These are phyloP conservation scores for Actinia equina DNA, from an alignment of 64 coral and sea anemone species.

Conservation along the genomic window DNA sequence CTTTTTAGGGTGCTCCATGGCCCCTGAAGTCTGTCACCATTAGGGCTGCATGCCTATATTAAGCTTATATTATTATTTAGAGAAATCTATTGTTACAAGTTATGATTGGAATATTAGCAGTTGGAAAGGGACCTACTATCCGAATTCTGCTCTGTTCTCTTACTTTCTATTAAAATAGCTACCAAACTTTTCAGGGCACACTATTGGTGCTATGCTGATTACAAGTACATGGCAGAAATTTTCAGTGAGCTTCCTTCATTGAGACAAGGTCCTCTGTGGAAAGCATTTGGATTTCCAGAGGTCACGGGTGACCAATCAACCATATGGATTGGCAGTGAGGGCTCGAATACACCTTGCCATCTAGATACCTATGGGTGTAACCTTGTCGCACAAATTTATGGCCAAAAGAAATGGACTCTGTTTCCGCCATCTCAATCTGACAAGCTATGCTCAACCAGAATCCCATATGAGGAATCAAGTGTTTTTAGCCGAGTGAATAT, in stretches of 20 bases:
- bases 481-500: conserved; percentile 85
- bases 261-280: conserved; percentile 67
- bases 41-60: too few relatives aligned
- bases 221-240: conserved; percentile 98
- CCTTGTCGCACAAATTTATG: conserved; percentile 94
- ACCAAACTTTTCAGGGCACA: conserved; percentile 33
- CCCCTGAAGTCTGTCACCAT: too few relatives aligned
- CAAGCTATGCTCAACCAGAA: conserved; percentile 88
- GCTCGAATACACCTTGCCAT: conserved; percentile 89
- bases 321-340: conserved; percentile 93
- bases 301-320: conserved; percentile 85
- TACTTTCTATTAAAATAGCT: not conserved
- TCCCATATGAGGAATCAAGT: conserved; percentile 99
- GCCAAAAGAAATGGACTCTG: conserved; percentile 85
- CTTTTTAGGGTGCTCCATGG: too few relatives aligned
- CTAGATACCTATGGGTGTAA: conserved; percentile 95
- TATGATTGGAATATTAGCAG: too few relatives aligned
- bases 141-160: not conserved
- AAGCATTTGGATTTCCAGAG: conserved; percentile 78
- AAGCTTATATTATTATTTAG: too few relatives aligned
- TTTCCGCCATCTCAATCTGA: conserved; percentile 72
- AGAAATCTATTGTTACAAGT: too few relatives aligned
- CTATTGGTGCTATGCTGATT: conserved; percentile 99
- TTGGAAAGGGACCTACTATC: too few relatives aligned
- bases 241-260: conserved; percentile 69